Percentiles rank a stretch among this genome's conserved stretches.
These are phyloP conservation scores for Psittacula derbiana DNA, from an alignment of 2,797 vertebrate genomes.

Conservation along the genomic window DNA sequence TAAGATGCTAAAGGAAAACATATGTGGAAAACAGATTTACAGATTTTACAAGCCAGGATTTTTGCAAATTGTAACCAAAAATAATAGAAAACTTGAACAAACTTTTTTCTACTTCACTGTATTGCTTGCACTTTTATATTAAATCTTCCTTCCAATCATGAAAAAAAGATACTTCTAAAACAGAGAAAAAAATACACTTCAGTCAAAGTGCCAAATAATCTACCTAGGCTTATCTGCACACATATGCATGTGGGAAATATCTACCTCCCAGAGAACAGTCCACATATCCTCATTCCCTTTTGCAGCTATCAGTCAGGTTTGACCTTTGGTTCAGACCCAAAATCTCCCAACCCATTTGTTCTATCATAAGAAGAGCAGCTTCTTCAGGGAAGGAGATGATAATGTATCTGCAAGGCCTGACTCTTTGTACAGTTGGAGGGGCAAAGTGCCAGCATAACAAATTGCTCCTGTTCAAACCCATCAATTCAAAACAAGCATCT, in stretches of 20 bases:
- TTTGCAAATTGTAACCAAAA: not conserved
- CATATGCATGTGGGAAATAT: constrained; percentile 1
- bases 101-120: not conserved
- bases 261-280: constrained; percentile 29
- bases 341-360: constrained; percentile 43
- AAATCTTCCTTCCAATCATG: not conserved
- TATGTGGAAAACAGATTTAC: not conserved
- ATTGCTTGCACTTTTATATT: not conserved
- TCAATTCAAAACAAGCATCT: constrained; percentile 73
- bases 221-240: constrained; percentile 27
- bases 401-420: constrained; percentile 51
- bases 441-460: constrained; percentile 63
- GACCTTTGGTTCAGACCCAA: constrained; percentile 55
- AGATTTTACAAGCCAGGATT: not conserved
- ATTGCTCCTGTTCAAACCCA: constrained; percentile 63
- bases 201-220: not conserved
- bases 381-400: constrained; percentile 36
- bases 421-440: constrained; percentile 30
- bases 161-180: not conserved
- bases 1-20: not conserved
- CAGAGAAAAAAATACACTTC: not conserved
- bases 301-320: constrained; percentile 40
- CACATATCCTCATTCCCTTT: not conserved
- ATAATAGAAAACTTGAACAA: not conserved
- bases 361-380: constrained; percentile 25